A percentile compares a stretch with the other conserved stretches of the same genome.
phyloP scores from a whole-genome alignment of 1,140 invertebrate genomes.

The Zophobas atratus region DNA sequence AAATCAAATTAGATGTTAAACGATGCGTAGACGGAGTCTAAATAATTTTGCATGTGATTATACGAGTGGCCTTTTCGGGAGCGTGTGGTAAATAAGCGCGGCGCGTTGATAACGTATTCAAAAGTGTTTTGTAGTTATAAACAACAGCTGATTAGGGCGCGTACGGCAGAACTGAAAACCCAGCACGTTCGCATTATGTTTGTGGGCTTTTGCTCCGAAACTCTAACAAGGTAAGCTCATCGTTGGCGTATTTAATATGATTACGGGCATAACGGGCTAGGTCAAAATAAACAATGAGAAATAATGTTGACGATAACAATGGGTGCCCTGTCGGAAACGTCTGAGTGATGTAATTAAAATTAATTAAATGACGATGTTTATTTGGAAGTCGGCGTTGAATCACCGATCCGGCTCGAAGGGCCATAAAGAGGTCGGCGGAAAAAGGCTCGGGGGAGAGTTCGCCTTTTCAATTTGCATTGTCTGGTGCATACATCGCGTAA shows the following conservation, averaged over 20 bases:
- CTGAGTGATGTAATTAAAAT: slow-evolving; percentile 34
- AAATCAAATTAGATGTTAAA: no score
- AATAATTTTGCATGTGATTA: background rate
- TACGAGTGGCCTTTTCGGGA: background rate
- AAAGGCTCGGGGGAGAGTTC: slow-evolving; percentile 2
- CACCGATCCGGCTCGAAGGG: slow-evolving; percentile 16
- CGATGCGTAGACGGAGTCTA: background rate
- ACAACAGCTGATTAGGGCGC: slow-evolving; percentile 39
- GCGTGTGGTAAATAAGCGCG: background rate
- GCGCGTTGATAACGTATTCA: slow-evolving; percentile 3
- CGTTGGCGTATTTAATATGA: slow-evolving; percentile 44
- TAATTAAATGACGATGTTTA: slow-evolving; percentile 33
- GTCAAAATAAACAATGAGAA: slow-evolving; percentile 46
- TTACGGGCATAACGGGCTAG: slow-evolving; percentile 36
- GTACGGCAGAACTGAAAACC: slow-evolving; percentile 35
- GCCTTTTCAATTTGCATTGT: slow-evolving; percentile 12
- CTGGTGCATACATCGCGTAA: slow-evolving; percentile 5
- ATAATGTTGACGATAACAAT: slow-evolving; percentile 38
- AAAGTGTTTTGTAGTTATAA: slow-evolving; percentile 23
- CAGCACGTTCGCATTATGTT: slow-evolving; percentile 47
- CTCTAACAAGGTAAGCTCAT: slow-evolving; percentile 48
- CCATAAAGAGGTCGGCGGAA: slow-evolving; percentile 3
- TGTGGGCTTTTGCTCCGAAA: slow-evolving; percentile 39
- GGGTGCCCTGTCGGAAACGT: slow-evolving; percentile 13
- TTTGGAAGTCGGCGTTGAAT: background rate